Evolutionary conservation across 1,140 invertebrate species (phyloP).

Genomic region (Cyclargus thomasi): DNA sequence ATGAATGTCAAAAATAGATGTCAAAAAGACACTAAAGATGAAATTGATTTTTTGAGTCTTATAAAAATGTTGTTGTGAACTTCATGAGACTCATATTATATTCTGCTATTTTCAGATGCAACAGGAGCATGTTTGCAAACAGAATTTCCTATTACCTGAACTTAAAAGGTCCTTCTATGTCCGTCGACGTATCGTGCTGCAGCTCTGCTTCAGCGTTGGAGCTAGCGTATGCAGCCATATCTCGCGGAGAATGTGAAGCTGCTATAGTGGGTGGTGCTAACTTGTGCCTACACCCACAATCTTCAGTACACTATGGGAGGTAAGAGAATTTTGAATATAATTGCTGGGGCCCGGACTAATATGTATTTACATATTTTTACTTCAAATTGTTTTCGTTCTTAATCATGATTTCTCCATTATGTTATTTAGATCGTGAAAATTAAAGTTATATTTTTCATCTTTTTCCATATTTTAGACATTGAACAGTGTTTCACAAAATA

Average conservation of each 20-base stretch:
- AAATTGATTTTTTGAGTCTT: no score
- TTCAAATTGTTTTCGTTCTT: background rate
- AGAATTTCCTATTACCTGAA: slow-evolving; percentile 87
- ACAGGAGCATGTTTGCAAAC: slow-evolving; percentile 92
- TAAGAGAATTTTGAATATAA: slow-evolving; percentile 27
- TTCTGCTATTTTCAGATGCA: slow-evolving; percentile 75
- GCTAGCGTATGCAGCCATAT: slow-evolving; percentile 86
- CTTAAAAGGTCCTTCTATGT: slow-evolving; percentile 85
- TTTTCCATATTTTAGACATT: no score
- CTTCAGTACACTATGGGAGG: slow-evolving; percentile 88
- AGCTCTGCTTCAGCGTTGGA: slow-evolving; percentile 91
- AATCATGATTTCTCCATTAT: background rate
- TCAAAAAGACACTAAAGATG: no score
- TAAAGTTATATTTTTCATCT: no score
- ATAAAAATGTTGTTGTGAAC: no score
- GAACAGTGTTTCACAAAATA: no score
- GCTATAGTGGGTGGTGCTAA: slow-evolving; percentile 92
- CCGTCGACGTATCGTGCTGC: slow-evolving; percentile 93
- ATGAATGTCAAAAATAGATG: no score
- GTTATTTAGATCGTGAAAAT: no score
- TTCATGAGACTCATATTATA: no score
- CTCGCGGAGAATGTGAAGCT: slow-evolving; percentile 86
- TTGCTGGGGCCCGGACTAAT: no score
- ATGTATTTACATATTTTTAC: background rate
- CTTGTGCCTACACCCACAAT: slow-evolving; percentile 89